Evolutionary conservation across 35 echinoderm and acorn worm genomes (phyloP).

Genomic region (Heliocidaris erythrogramma): DNA sequence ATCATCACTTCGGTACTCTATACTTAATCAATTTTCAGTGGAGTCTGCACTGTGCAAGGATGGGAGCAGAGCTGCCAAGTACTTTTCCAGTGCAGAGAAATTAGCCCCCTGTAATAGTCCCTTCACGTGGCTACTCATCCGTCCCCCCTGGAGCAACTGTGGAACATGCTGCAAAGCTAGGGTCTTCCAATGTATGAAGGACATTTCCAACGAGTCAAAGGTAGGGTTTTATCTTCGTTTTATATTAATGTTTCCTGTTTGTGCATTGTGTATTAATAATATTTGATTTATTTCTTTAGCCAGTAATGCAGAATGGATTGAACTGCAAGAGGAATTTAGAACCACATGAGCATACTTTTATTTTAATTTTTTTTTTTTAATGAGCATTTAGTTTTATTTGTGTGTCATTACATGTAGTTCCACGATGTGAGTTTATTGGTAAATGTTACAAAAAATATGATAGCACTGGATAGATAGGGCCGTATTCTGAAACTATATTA

Average conservation of each 20-base stretch:
- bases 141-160: constrained; percentile 95
- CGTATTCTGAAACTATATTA: no score
- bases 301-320: neutral
- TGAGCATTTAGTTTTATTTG: no score
- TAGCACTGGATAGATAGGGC: no score
- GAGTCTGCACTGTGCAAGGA: constrained; percentile 42
- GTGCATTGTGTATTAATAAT: neutral
- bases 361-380: no score
- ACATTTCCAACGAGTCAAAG: constrained; percentile 46
- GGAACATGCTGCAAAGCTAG: constrained; percentile 93
- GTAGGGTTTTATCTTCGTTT: constrained; percentile 3
- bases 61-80: constrained; percentile 56
- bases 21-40: no score
- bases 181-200: constrained; percentile 69
- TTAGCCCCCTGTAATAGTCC: constrained; percentile 33
- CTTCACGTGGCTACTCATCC: constrained; percentile 87
- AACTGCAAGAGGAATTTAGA: neutral
- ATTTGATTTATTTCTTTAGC: neutral
- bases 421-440: no score
- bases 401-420: no score
- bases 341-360: neutral
- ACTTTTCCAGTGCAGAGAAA: constrained; percentile 46
- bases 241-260: no score
- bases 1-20: no score
- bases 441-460: no score